Percentiles rank a stretch among this genome's conserved stretches.
Conservation (phyloP, 2,888 invertebrate genomes). For the Lycaena phlaeas region DNA sequence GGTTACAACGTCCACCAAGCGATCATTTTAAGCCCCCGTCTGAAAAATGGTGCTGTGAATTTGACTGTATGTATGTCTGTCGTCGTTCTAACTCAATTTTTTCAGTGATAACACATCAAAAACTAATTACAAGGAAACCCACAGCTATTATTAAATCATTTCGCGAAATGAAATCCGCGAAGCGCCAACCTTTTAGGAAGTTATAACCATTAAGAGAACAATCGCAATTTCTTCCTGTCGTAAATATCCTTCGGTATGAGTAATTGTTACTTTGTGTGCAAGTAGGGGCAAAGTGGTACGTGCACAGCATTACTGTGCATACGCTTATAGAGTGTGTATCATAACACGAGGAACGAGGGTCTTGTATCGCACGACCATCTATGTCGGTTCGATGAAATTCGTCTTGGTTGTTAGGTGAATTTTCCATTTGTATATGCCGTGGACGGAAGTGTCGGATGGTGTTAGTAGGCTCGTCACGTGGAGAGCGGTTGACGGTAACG, state of each 20-base stretch:
- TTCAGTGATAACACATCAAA: too few relatives aligned
- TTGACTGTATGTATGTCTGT: too few relatives aligned
- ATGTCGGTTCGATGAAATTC: slow-evolving; percentile 42
- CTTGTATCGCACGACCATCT: neutral
- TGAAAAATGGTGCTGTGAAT: too few relatives aligned
- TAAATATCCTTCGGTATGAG: slow-evolving; percentile 66
- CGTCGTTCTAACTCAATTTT: too few relatives aligned
- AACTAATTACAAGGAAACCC: too few relatives aligned
- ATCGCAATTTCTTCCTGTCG: slow-evolving; percentile 70
- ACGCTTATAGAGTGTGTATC: neutral
- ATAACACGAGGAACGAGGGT: neutral
- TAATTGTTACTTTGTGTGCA: slow-evolving; percentile 65
- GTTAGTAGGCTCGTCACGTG: slow-evolving; percentile 62
- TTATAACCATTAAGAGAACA: slow-evolving; percentile 65
- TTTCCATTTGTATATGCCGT: slow-evolving; percentile 65
- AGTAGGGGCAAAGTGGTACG: slow-evolving; percentile 63
- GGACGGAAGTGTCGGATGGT: slow-evolving; percentile 57
- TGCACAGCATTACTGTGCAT: slow-evolving; percentile 49
- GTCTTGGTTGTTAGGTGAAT: slow-evolving; percentile 50
- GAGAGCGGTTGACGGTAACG: slow-evolving; percentile 57
- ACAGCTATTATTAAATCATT: too few relatives aligned
- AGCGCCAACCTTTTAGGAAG: slow-evolving; percentile 50
- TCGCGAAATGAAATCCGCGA: slow-evolving; percentile 26
- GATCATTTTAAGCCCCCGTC: too few relatives aligned
- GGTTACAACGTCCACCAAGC: too few relatives aligned